phyloP scores from a whole-genome alignment of 2,113 vertebrate genomes.

The Aramus guarauna region DNA sequence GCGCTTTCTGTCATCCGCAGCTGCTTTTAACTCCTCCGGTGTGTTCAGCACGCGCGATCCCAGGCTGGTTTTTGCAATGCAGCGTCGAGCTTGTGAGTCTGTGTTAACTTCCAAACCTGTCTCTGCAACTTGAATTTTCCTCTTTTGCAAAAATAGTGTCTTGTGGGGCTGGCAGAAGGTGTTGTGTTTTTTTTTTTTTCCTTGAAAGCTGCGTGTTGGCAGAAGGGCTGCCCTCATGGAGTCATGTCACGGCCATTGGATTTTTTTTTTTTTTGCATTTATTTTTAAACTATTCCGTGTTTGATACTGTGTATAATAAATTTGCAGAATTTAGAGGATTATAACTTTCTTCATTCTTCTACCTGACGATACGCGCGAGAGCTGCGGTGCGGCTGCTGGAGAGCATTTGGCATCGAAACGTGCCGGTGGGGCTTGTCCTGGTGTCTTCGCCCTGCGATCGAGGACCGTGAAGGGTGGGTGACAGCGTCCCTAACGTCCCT shows the following conservation, averaged over 20 bases:
- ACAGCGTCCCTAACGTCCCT: background rate
- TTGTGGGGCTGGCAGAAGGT: background rate
- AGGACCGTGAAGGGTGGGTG: background rate
- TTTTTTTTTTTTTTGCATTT: background rate
- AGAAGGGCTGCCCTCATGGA: background rate
- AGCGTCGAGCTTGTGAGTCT: background rate
- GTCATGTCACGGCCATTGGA: background rate
- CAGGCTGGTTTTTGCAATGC: background rate
- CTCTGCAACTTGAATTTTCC: background rate
- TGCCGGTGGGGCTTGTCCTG: background rate
- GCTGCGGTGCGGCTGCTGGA: background rate
- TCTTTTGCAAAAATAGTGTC: background rate
- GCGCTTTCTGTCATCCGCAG: background rate
- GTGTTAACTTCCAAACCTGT: background rate
- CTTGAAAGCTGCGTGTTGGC: background rate
- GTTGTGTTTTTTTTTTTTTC: no score
- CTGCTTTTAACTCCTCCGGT: background rate
- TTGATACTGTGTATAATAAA: conserved; percentile 42
- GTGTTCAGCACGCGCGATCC: background rate
- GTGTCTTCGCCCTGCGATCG: background rate
- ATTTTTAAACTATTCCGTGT: conserved; percentile 6
- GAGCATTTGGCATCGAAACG: background rate
- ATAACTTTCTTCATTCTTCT: background rate
- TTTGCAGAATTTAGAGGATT: conserved; percentile 4
- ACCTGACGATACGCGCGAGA: accelerated